These are phyloP conservation scores for Clavelina lepadiformis DNA, from an alignment of 23 tunicate genomes.

Conservation along the genomic window DNA sequence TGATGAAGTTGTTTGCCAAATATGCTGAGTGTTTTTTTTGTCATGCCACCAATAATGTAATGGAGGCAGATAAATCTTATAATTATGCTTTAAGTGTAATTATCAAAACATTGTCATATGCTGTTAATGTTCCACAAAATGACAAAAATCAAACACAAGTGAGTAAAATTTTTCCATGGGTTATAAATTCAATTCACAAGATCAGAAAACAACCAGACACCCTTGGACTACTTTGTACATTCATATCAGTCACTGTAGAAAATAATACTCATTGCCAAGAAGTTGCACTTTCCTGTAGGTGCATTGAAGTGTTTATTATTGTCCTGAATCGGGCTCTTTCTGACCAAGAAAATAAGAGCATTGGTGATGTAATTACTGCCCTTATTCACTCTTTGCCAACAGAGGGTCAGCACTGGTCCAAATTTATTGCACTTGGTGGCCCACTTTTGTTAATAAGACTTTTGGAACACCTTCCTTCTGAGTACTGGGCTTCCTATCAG, in stretches of 20 bases:
- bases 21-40: too few relatives aligned
- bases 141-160: constrained; percentile 8
- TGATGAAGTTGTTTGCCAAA: neutral
- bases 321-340: neutral
- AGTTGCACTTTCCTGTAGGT: neutral
- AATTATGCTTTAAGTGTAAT: constrained; percentile 3
- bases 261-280: constrained; percentile 4
- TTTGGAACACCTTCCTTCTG: neutral
- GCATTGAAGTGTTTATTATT: constrained; percentile 9
- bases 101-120: constrained; percentile 7
- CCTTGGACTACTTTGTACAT: neutral
- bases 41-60: too few relatives aligned
- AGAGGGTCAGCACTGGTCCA: constrained; percentile 6
- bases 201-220: neutral
- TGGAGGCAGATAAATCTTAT: too few relatives aligned
- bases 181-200: constrained; percentile 6
- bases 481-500: constrained; percentile 9
- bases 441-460: neutral
- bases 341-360: neutral
- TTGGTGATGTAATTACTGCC: constrained; percentile 18
- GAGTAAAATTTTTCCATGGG: constrained; percentile 13
- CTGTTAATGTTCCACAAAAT: constrained; percentile 24
- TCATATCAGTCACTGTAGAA: constrained; percentile 12
- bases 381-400: constrained; percentile 3
- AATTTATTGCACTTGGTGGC: constrained; percentile 7